Conservation (phyloP, 2,888 invertebrate genomes). For the Melikaiella ostensackeni region DNA sequence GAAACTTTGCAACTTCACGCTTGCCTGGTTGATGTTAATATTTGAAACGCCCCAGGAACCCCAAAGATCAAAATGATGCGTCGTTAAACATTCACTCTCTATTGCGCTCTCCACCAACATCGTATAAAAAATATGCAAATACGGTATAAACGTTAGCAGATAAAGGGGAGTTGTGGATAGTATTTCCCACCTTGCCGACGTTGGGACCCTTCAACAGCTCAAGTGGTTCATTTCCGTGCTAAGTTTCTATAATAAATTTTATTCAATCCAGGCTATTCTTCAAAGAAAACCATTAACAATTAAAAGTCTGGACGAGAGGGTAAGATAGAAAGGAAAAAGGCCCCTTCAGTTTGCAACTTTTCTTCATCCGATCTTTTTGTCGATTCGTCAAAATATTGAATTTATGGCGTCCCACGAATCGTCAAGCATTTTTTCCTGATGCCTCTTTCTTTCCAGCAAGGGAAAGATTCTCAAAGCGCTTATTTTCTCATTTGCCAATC, state of each 20-base stretch:
- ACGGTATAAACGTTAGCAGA: neutral
- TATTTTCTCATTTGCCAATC: neutral
- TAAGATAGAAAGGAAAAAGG: neutral
- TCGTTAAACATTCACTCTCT: constrained; percentile 25
- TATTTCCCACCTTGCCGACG: no score
- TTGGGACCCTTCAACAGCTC: no score
- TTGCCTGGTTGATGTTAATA: constrained; percentile 28
- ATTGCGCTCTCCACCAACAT: neutral
- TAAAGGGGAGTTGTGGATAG: no score
- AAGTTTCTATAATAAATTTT: no score
- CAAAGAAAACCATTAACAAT: neutral
- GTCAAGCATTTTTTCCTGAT: neutral
- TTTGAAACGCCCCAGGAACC: constrained; percentile 20
- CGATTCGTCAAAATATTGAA: neutral
- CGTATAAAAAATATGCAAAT: constrained; percentile 13
- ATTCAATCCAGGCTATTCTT: no score
- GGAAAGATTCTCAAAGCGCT: neutral
- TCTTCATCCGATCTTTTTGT: neutral
- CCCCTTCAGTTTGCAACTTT: neutral
- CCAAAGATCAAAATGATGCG: constrained; percentile 5
- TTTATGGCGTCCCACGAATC: neutral
- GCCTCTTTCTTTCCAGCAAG: neutral
- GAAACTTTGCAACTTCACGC: constrained; percentile 41
- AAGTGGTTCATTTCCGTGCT: no score
- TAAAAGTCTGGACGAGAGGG: neutral